Conservation (phyloP, 1,140 invertebrate genomes). For the Paramacrobiotus metropolitanus region DNA sequence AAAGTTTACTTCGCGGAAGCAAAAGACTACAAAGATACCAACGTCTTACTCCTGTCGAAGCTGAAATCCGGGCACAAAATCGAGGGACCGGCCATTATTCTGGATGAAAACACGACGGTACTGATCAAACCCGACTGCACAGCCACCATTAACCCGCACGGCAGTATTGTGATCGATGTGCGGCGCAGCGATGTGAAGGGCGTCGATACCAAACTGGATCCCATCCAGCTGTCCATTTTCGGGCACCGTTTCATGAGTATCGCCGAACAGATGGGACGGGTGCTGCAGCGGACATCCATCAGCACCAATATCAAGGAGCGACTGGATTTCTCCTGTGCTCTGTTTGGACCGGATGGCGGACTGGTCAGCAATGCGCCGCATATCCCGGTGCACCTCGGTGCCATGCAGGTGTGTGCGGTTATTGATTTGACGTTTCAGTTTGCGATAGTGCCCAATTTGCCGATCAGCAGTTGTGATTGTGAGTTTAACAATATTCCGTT, state of each 20-base stretch:
- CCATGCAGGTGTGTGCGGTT: slow-evolving; percentile 55
- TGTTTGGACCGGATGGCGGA: slow-evolving; percentile 90
- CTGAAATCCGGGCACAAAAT: slow-evolving; percentile 44
- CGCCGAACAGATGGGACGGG: slow-evolving; percentile 96
- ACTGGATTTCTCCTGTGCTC: slow-evolving; percentile 89
- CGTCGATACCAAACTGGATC: slow-evolving; percentile 38
- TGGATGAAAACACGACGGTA: slow-evolving; percentile 75
- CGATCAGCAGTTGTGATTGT: too few species aligned
- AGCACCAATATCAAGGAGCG: slow-evolving; percentile 98
- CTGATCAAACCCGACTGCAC: slow-evolving; percentile 54
- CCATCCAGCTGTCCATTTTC: slow-evolving; percentile 91
- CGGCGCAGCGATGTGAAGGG: slow-evolving; percentile 25
- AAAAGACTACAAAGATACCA: slow-evolving; percentile 39
- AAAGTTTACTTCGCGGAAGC: slow-evolving; percentile 27
- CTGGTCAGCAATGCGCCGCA: slow-evolving; percentile 95
- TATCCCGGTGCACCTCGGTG: slow-evolving; percentile 89
- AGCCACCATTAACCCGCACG: slow-evolving; percentile 33
- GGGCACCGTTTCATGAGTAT: slow-evolving; percentile 98
- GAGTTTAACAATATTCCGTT: too few species aligned
- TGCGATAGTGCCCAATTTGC: too few species aligned
- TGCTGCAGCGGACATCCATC: slow-evolving; percentile 78
- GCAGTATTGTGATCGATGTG: slow-evolving; percentile 53
- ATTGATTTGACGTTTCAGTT: too few species aligned
- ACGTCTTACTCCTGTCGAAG: slow-evolving; percentile 48
- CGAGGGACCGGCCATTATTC: slow-evolving; percentile 70